A percentile compares a stretch with the other conserved stretches of the same genome.
These are phyloP conservation scores for Kryptolebias marmoratus DNA, from an alignment of 2,113 vertebrate genomes.

Conservation along the genomic window DNA sequence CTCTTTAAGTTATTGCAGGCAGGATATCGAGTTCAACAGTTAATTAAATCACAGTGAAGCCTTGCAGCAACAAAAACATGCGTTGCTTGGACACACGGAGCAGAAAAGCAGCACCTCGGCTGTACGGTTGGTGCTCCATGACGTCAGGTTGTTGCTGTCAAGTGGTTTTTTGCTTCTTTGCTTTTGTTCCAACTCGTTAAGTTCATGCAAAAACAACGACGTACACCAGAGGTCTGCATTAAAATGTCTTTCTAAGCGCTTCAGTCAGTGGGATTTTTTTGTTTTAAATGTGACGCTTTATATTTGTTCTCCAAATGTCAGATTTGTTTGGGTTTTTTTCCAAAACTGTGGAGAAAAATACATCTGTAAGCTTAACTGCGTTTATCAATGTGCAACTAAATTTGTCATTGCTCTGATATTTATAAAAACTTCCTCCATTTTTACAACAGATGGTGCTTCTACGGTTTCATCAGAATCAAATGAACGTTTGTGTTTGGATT, in stretches of 20 bases:
- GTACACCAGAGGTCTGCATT: constrained; percentile 4
- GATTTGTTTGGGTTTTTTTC: not conserved
- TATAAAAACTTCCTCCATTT: no score
- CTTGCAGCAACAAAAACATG: constrained; percentile 20
- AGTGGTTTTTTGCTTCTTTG: constrained; percentile 56
- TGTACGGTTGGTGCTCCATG: constrained; percentile 59
- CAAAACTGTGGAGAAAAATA: no score
- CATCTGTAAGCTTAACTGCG: not conserved
- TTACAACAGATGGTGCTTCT: no score
- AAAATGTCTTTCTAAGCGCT: constrained; percentile 1
- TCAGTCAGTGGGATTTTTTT: no score
- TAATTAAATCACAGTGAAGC: constrained; percentile 39
- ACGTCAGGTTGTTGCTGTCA: constrained; percentile 62
- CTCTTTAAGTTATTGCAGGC: not conserved
- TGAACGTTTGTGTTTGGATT: no score
- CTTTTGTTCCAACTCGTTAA: constrained; percentile 63
- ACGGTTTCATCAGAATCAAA: no score
- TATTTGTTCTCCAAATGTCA: no score
- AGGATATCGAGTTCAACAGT: constrained; percentile 21
- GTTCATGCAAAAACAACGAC: constrained; percentile 25
- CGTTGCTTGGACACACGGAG: constrained; percentile 27
- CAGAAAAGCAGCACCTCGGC: constrained; percentile 43
- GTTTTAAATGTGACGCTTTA: no score
- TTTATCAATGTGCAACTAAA: not conserved
- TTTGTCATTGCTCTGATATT: no score